These are phyloP conservation scores for Eurystomus glaucurus DNA, from an alignment of 2,797 vertebrate species.

Conservation along the genomic window DNA sequence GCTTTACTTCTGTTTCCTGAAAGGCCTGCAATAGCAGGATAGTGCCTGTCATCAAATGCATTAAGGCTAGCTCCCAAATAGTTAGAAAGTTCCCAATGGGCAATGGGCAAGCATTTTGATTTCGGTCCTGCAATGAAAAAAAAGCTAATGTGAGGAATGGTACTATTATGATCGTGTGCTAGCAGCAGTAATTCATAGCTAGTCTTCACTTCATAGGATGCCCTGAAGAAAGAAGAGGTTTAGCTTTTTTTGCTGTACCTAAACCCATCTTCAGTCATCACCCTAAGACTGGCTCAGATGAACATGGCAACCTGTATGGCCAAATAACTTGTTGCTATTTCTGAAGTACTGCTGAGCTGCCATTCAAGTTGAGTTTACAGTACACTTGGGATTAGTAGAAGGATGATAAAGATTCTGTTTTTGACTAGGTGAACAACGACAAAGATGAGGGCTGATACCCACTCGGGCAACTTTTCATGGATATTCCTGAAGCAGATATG, in stretches of 20 bases:
- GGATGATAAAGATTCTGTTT: background rate
- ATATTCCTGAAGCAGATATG: background rate
- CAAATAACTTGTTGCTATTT: background rate
- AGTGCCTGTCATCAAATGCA: background rate
- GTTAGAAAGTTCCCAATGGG: background rate
- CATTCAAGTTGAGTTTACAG: background rate
- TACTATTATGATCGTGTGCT: background rate
- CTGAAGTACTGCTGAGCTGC: background rate
- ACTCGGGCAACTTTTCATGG: background rate
- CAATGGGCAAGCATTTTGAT: background rate
- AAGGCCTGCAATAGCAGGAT: background rate
- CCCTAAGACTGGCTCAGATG: background rate
- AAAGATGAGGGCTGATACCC: background rate
- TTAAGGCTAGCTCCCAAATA: background rate
- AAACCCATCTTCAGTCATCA: background rate
- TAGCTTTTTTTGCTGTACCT: background rate
- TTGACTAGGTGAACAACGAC: background rate
- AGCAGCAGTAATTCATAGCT: background rate
- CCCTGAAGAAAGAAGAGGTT: background rate
- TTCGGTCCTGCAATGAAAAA: background rate
- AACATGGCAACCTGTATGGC: rapidly evolving
- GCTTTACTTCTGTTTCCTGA: background rate
- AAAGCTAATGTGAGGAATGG: background rate
- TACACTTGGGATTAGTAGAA: background rate
- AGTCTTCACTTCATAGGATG: background rate